Conservation (phyloP, 2,113 vertebrate species). For the Lophotis ruficrista region DNA sequence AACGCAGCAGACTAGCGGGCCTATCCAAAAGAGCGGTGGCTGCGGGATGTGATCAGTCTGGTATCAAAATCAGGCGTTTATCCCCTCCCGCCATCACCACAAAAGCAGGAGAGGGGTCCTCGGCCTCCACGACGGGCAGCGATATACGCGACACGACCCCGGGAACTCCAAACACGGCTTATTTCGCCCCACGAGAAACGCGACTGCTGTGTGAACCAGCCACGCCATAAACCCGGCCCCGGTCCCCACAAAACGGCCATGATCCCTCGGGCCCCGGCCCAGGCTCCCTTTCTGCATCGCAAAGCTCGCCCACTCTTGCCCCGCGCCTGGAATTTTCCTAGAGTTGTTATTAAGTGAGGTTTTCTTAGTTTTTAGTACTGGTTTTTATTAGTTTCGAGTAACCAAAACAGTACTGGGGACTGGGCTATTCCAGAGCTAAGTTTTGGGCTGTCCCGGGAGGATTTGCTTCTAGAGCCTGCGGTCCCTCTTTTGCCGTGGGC, state of each 20-base stretch:
- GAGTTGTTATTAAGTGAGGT: neutral
- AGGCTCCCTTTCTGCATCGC: neutral
- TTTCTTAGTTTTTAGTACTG: neutral
- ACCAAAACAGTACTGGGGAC: neutral
- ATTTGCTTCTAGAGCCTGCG: neutral
- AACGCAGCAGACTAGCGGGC: neutral
- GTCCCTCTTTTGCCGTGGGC: fast-evolving
- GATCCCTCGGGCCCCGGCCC: fast-evolving
- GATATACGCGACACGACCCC: fast-evolving
- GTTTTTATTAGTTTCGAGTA: neutral
- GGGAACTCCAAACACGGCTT: neutral
- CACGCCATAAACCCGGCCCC: neutral
- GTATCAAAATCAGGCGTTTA: neutral
- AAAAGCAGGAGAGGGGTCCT: neutral
- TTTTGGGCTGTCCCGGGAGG: neutral
- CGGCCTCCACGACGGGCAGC: neutral
- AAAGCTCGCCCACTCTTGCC: neutral
- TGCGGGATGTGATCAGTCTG: neutral
- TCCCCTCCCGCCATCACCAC: neutral
- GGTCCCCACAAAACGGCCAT: fast-evolving
- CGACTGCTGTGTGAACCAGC: neutral
- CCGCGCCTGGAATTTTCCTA: fast-evolving
- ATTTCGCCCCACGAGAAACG: neutral
- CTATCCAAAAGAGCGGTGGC: neutral
- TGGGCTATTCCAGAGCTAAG: neutral